Evolutionary conservation across 2,888 invertebrate genomes (phyloP).

Genomic region (Agelastica alni): DNA sequence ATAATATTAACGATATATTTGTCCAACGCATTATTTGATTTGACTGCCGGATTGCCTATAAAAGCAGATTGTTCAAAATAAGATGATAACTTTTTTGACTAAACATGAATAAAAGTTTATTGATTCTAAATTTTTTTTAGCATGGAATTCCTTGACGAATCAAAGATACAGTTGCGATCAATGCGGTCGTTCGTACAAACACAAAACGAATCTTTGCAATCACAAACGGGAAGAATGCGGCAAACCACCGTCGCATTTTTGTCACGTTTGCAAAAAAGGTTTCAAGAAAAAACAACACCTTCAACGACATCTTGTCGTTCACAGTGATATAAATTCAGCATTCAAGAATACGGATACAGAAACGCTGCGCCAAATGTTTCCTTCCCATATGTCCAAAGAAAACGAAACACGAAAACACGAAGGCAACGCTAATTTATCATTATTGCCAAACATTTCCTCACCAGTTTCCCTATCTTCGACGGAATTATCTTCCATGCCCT

Average conservation of each 20-base stretch:
- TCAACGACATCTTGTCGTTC: slow-evolving; percentile 45
- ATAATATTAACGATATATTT: no score
- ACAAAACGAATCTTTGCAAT: slow-evolving; percentile 56
- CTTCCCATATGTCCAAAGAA: no score
- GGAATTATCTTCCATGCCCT: not conserved
- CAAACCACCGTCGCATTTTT: slow-evolving; percentile 58
- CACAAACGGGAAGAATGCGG: slow-evolving; percentile 60
- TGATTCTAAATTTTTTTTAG: slow-evolving; percentile 17
- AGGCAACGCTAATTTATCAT: not conserved
- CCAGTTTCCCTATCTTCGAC: not conserved
- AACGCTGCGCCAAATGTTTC: slow-evolving; percentile 18
- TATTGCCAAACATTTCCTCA: not conserved
- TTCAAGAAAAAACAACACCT: slow-evolving; percentile 51
- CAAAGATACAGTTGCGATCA: slow-evolving; percentile 42
- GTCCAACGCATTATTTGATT: no score
- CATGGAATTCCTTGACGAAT: slow-evolving; percentile 10
- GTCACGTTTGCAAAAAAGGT: slow-evolving; percentile 54
- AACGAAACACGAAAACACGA: no score
- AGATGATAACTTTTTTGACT: no score
- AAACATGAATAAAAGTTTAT: no score
- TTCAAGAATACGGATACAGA: slow-evolving; percentile 15
- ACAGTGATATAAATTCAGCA: slow-evolving; percentile 31
- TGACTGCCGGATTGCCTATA: no score
- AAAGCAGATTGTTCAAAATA: no score
- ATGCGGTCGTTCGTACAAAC: slow-evolving; percentile 51